phyloP scores from a whole-genome alignment of 35 echinoderm and acorn worm genomes.

The Apostichopus californicus region DNA sequence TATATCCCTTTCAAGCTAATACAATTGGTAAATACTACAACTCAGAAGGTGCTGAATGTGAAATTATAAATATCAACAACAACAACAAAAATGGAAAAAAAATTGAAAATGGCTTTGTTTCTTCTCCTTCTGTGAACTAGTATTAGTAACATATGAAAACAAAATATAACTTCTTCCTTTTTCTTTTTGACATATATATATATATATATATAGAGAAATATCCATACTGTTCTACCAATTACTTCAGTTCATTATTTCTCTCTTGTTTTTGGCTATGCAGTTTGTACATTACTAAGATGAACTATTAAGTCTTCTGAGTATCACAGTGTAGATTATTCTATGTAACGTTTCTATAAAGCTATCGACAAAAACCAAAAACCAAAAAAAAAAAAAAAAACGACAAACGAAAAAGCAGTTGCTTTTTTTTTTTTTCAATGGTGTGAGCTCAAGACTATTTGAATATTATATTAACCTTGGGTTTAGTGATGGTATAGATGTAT shows the following conservation, averaged over 20 bases:
- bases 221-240: not conserved
- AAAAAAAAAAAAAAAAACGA: not conserved
- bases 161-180: constrained; percentile 17
- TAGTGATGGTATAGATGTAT: constrained; percentile 28
- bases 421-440: constrained; percentile 18
- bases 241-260: not conserved
- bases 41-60: too few species aligned
- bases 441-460: not conserved
- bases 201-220: not conserved
- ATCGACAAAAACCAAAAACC: not conserved
- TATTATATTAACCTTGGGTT: constrained; percentile 33
- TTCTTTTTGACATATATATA: not conserved
- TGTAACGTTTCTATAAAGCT: constrained; percentile 41
- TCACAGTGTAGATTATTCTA: constrained; percentile 39
- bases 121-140: constrained; percentile 23
- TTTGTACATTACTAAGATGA: constrained; percentile 26
- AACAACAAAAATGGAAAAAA: too few species aligned
- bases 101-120: not conserved
- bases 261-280: constrained; percentile 45
- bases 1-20: too few species aligned
- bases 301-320: constrained; percentile 26
- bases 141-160: not conserved
- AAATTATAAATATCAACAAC: too few species aligned
- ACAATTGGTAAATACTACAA: too few species aligned
- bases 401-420: constrained; percentile 12